These are phyloP conservation scores for Leucopsar rothschildi DNA, from an alignment of 2,113 vertebrate species.

Conservation along the genomic window DNA sequence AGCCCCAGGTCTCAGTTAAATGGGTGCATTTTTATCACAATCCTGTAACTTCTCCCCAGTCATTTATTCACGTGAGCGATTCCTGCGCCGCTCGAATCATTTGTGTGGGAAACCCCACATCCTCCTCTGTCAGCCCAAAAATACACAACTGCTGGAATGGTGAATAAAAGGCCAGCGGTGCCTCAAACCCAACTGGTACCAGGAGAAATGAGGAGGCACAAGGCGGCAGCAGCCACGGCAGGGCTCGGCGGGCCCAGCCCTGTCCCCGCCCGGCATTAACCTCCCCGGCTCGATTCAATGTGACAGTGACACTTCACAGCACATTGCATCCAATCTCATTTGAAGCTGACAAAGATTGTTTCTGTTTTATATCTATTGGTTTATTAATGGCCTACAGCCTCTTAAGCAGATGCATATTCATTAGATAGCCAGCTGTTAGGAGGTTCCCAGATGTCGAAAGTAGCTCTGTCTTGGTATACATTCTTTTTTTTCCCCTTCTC, in stretches of 20 bases:
- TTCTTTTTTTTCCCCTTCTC: slow-evolving; percentile 52
- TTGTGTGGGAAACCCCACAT: not conserved
- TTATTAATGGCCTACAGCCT: slow-evolving; percentile 83
- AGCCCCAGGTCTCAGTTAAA: not conserved
- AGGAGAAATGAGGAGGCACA: not conserved
- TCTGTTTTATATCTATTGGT: slow-evolving; percentile 81
- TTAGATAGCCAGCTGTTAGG: slow-evolving; percentile 85
- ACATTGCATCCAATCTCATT: slow-evolving; percentile 77
- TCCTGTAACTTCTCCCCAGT: not conserved
- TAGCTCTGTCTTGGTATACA: slow-evolving; percentile 72
- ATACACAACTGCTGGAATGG: not conserved
- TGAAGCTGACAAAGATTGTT: slow-evolving; percentile 79
- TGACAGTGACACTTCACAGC: slow-evolving; percentile 84
- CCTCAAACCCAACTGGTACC: not conserved
- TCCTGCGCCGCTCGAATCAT: rapidly evolving
- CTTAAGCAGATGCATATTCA: slow-evolving; percentile 87
- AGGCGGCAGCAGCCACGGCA: rapidly evolving
- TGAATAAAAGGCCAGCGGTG: not conserved
- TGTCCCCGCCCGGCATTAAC: slow-evolving; percentile 15
- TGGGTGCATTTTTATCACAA: not conserved
- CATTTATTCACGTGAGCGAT: not conserved
- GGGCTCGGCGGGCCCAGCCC: not conserved
- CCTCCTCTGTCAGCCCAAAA: not conserved
- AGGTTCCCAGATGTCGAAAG: slow-evolving; percentile 81
- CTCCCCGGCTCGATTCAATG: slow-evolving; percentile 70